Conservation (phyloP, 2,797 vertebrate genomes). For the Mustela erminea region DNA sequence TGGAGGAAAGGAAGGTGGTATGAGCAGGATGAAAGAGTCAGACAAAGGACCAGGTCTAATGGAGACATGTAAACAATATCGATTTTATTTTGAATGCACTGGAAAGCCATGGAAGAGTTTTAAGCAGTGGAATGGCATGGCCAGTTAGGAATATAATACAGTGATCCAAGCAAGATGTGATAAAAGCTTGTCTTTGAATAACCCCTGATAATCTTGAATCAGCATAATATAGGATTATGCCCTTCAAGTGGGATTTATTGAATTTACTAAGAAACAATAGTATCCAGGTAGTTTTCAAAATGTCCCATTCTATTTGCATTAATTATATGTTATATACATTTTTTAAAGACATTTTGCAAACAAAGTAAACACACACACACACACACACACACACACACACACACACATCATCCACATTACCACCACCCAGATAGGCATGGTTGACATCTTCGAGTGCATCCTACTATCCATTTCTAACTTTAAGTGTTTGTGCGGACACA, state of each 20-base stretch:
- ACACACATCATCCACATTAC: not conserved
- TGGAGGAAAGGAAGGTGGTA: not conserved
- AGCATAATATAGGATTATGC: not conserved
- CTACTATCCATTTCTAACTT: not conserved
- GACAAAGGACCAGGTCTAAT: not conserved
- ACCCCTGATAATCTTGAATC: not conserved
- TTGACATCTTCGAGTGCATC: not conserved
- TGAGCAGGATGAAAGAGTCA: not conserved
- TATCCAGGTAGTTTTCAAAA: not conserved
- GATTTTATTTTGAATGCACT: conserved; percentile 20
- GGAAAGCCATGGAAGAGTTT: not conserved
- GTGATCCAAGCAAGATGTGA: not conserved
- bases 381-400: no score
- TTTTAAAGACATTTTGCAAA: not conserved
- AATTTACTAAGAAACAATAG: not conserved
- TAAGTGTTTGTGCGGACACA: not conserved
- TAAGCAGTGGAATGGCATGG: not conserved
- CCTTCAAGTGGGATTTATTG: not conserved
- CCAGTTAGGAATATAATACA: not conserved
- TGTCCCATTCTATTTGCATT: not conserved
- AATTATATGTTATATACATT: not conserved
- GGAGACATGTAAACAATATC: not conserved
- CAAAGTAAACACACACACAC: not conserved
- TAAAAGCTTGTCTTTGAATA: not conserved
- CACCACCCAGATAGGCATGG: not conserved